Conservation (phyloP, 2,113 vertebrate genomes). For the Oxyura jamaicensis region DNA sequence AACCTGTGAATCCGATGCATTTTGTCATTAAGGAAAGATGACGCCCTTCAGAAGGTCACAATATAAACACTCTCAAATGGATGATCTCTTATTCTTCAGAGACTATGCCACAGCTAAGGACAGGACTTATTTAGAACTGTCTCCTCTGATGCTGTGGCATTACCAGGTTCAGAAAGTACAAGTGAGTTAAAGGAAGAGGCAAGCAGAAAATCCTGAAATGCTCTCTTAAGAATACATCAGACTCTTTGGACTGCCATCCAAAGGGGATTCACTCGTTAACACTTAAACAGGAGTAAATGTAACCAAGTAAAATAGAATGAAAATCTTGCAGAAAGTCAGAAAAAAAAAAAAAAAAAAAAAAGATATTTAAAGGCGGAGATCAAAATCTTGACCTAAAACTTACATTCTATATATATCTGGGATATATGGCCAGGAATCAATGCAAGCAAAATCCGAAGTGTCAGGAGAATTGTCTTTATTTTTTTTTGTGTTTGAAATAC, state of each 20-base stretch:
- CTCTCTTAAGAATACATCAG: background rate
- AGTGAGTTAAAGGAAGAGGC: background rate
- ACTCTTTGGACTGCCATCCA: background rate
- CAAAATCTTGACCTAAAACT: background rate
- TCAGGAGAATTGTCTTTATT: background rate
- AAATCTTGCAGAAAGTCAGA: background rate
- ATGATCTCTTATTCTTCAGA: background rate
- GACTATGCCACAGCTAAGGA: background rate
- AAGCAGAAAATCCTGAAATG: background rate
- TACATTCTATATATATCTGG: too few relatives aligned
- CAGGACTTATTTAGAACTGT: background rate
- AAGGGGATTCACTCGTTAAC: background rate
- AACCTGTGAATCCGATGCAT: background rate
- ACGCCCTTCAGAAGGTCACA: background rate
- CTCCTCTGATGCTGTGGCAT: background rate
- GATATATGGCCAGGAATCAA: background rate
- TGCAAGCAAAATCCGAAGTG: background rate
- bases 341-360: background rate
- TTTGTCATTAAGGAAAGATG: background rate
- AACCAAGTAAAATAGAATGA: background rate
- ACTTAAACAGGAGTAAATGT: background rate
- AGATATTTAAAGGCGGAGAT: background rate
- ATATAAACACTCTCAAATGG: background rate
- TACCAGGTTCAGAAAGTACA: background rate
- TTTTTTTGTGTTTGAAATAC: background rate